These are phyloP conservation scores for Sus cebifrons DNA, from an alignment of 2,797 vertebrate species.

Conservation along the genomic window DNA sequence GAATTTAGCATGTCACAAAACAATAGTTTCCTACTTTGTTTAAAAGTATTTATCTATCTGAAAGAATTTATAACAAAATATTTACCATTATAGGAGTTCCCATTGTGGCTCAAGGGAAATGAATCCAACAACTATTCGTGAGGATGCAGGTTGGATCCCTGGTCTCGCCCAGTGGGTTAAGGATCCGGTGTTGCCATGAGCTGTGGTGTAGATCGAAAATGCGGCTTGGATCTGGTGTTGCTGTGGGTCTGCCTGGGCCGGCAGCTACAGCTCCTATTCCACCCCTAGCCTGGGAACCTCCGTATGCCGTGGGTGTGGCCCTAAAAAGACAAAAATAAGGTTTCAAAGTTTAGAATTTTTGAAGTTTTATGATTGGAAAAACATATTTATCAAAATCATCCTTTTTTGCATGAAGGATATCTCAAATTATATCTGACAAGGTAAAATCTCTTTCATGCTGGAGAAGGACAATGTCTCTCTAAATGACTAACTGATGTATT, in stretches of 20 bases:
- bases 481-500: not conserved
- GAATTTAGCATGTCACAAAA: constrained; percentile 46
- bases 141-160: too few relatives aligned
- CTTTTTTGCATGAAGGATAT: not conserved
- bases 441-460: not conserved
- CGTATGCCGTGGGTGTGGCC: too few relatives aligned
- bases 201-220: too few relatives aligned
- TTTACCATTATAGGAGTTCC: not conserved
- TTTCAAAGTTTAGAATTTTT: not conserved
- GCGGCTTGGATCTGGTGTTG: too few relatives aligned
- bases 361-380: not conserved
- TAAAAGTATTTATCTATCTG: constrained; percentile 18
- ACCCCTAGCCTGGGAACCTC: too few relatives aligned
- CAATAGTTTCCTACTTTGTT: not conserved
- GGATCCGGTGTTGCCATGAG: too few relatives aligned
- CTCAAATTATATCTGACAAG: constrained; percentile 4
- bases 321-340: not conserved
- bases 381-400: not conserved
- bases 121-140: too few relatives aligned
- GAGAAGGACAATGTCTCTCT: not conserved
- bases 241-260: too few relatives aligned
- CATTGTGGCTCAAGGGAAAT: too few relatives aligned
- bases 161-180: too few relatives aligned
- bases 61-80: constrained; percentile 18
- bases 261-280: too few relatives aligned